These are phyloP conservation scores for Drosophila serrata DNA, from an alignment of 1,140 invertebrate species.

Conservation along the genomic window DNA sequence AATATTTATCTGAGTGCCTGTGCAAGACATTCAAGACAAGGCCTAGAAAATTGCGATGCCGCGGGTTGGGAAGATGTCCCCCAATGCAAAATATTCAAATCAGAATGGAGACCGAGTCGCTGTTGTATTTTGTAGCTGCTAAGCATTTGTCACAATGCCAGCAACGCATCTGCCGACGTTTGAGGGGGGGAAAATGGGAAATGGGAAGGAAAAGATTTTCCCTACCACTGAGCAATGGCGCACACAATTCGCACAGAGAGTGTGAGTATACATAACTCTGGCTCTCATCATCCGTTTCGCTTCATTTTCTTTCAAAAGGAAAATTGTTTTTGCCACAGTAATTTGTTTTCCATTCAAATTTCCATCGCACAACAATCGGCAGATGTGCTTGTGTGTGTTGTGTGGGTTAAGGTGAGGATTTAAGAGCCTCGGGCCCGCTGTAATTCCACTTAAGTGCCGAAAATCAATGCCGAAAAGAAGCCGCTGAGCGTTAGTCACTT, in stretches of 20 bases:
- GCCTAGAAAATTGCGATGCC: constrained; percentile 44
- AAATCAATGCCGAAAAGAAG: constrained; percentile 47
- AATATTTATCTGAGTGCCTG: constrained; percentile 8
- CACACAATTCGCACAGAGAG: constrained; percentile 27
- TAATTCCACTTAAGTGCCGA: constrained; percentile 46
- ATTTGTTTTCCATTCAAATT: constrained; percentile 79
- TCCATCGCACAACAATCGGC: constrained; percentile 14
- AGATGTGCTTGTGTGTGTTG: not conserved
- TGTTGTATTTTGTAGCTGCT: constrained; percentile 48
- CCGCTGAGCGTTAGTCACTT: constrained; percentile 56
- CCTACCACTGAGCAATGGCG: constrained; percentile 37
- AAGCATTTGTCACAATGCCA: constrained; percentile 75
- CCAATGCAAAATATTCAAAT: constrained; percentile 55
- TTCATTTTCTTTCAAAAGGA: constrained; percentile 64
- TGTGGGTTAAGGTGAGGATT: constrained; percentile 19
- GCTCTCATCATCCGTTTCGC: constrained; percentile 40
- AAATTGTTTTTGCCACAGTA: constrained; percentile 76
- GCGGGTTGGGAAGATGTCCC: constrained; percentile 1
- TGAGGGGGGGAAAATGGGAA: constrained; percentile 47
- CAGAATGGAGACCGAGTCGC: constrained; percentile 13
- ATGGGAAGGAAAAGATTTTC: constrained; percentile 70
- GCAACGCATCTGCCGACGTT: constrained; percentile 45
- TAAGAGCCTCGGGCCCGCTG: constrained; percentile 15
- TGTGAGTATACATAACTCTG: constrained; percentile 27
- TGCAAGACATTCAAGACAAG: constrained; percentile 45